phyloP scores from a whole-genome alignment of 2,113 vertebrate genomes.

The Progne subis region DNA sequence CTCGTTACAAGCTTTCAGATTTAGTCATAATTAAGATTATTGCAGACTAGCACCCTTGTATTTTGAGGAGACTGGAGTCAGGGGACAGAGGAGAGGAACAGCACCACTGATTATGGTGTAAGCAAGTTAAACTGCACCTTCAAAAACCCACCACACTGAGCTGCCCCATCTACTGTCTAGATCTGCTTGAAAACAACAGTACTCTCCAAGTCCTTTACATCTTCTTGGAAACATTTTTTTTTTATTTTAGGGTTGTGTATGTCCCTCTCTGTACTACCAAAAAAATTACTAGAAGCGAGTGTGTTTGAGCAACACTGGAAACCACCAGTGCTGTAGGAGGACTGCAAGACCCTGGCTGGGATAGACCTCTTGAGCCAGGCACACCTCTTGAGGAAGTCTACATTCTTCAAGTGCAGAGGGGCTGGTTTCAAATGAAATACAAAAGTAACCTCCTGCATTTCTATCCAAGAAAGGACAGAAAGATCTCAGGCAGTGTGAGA shows the following conservation, averaged over 20 bases:
- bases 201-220: neutral
- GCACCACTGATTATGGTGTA: fast-evolving
- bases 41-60: neutral
- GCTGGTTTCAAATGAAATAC: neutral
- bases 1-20: neutral
- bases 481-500: neutral
- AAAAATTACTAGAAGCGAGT: fast-evolving
- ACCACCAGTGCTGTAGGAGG: neutral
- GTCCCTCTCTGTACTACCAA: neutral
- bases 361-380: neutral
- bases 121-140: neutral
- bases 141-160: neutral
- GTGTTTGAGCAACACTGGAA: neutral
- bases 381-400: neutral
- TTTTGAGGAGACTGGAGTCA: neutral
- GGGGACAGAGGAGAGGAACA: neutral
- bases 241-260: neutral
- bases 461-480: neutral
- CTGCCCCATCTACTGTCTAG: neutral
- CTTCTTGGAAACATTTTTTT: neutral
- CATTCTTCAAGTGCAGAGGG: neutral
- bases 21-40: neutral
- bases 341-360: no score
- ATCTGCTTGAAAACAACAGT: neutral
- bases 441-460: neutral